A percentile compares a stretch with the other conserved stretches of the same genome.
Conservation (phyloP, 2,113 vertebrate genomes). For the Potamarius usumacintae region DNA sequence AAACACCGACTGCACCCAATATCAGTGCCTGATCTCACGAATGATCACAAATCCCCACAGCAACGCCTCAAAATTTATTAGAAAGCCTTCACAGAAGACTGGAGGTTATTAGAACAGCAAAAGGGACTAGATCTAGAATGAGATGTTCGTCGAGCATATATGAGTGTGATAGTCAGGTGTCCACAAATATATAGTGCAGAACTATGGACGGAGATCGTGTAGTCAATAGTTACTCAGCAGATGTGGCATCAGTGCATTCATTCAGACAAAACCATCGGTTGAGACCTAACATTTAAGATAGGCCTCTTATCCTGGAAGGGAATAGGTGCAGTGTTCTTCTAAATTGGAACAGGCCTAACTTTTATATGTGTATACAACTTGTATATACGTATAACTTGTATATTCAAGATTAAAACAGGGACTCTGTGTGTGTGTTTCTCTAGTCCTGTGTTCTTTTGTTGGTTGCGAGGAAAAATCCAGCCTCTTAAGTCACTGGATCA, state of each 20-base stretch:
- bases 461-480: constrained; percentile 71
- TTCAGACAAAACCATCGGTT: neutral
- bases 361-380: neutral
- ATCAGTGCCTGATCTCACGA: no score
- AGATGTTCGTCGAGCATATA: neutral
- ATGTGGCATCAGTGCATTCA: neutral
- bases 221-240: neutral
- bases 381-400: no score
- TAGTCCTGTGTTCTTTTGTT: constrained; percentile 60
- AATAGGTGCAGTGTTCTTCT: neutral
- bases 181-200: neutral
- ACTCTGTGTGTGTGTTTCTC: constrained; percentile 29
- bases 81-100: neutral
- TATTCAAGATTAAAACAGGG: neutral
- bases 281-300: neutral
- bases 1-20: no score
- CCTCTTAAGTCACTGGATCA: constrained; percentile 71
- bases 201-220: no score
- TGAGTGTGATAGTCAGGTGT: neutral
- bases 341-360: neutral
- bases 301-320: neutral
- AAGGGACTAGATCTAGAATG: neutral
- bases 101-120: neutral
- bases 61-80: no score
- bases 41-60: neutral